Evolutionary conservation across 2,888 invertebrate genomes (phyloP).

Genomic region (Dione vanillae): DNA sequence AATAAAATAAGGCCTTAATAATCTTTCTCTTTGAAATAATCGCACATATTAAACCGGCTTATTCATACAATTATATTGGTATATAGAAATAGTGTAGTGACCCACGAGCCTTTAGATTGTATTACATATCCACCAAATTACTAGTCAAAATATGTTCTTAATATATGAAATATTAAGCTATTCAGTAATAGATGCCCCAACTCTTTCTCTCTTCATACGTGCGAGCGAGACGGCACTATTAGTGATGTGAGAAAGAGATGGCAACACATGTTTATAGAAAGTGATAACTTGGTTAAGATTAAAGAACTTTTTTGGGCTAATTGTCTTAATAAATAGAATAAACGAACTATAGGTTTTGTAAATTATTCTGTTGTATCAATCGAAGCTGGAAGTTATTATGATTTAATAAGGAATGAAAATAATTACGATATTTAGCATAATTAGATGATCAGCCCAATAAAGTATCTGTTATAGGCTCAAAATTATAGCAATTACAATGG

Average conservation of each 20-base stretch:
- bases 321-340: constrained; percentile 2
- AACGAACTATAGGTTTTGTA: background rate
- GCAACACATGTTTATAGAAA: constrained; percentile 20
- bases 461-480: constrained; percentile 27
- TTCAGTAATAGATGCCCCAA: constrained; percentile 2
- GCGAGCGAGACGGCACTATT: background rate
- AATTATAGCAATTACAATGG: constrained; percentile 27
- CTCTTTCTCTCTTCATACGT: background rate
- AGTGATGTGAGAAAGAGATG: constrained; percentile 5
- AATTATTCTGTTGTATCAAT: background rate
- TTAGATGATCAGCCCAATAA: constrained; percentile 4
- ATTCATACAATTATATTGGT: constrained; percentile 4
- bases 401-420: background rate
- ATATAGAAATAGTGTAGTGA: constrained; percentile 33
- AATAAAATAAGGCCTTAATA: constrained; percentile 19
- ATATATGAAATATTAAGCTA: constrained; percentile 26
- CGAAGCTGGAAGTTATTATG: background rate
- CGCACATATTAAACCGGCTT: background rate
- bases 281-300: constrained; percentile 25
- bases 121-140: constrained; percentile 40
- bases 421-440: background rate
- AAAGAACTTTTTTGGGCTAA: constrained; percentile 7
- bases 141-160: constrained; percentile 38
- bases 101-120: constrained; percentile 34
- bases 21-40: constrained; percentile 18